Percentiles rank a stretch among this genome's conserved stretches.
Conservation (phyloP, 1,140 invertebrate genomes). For the Nasonia longicornis region DNA sequence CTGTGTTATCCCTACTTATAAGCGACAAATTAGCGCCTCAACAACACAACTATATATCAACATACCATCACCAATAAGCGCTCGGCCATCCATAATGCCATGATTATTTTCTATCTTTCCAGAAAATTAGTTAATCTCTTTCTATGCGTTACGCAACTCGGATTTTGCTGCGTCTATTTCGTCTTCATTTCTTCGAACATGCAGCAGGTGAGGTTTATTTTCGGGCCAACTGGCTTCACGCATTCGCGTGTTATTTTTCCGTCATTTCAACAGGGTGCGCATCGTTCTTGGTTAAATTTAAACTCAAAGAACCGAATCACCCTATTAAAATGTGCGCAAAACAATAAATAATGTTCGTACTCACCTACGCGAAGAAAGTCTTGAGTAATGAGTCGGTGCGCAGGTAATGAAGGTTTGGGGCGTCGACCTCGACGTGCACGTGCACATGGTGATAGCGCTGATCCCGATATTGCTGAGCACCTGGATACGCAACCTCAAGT, state of each 20-base stretch:
- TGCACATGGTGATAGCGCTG: constrained; percentile 79
- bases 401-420: constrained; percentile 77
- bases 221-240: neutral
- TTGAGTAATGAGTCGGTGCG: neutral
- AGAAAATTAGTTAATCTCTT: constrained; percentile 79
- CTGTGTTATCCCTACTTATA: neutral
- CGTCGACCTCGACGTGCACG: constrained; percentile 72
- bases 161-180: constrained; percentile 96
- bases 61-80: neutral
- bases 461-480: constrained; percentile 80
- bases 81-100: constrained; percentile 39
- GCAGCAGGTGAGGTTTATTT: constrained; percentile 73
- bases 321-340: no score
- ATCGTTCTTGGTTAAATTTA: neutral
- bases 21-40: neutral
- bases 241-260: constrained; percentile 4
- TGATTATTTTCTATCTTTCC: constrained; percentile 59
- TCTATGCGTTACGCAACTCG: constrained; percentile 90
- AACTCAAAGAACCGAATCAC: no score
- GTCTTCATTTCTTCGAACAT: constrained; percentile 90
- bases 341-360: no score
- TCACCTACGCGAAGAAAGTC: neutral
- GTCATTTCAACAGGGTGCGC: constrained; percentile 19
- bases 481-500: constrained; percentile 83
- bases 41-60: neutral